These are phyloP conservation scores for Leptura quadrifasciata DNA, from an alignment of 2,888 invertebrate species.

Conservation along the genomic window DNA sequence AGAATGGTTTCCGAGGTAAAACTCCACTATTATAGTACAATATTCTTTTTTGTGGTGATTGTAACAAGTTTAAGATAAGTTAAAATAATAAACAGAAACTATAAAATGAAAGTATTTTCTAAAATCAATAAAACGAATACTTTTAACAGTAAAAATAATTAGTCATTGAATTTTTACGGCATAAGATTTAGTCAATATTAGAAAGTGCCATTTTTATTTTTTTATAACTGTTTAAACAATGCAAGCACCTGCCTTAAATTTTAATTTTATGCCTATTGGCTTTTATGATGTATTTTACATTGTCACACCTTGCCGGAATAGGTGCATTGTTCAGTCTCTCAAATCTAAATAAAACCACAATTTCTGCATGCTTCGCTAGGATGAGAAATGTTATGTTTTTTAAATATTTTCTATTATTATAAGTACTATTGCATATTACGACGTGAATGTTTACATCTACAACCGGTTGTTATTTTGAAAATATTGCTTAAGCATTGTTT, in stretches of 20 bases:
- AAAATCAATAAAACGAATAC: background rate
- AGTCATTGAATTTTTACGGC: background rate
- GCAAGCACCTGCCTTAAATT: background rate
- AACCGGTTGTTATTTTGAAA: background rate
- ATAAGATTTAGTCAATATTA: background rate
- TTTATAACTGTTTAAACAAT: background rate
- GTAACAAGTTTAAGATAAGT: too few relatives aligned
- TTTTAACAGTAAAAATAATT: background rate
- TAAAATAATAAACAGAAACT: too few relatives aligned
- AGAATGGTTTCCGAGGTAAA: too few relatives aligned
- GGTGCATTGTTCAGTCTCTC: background rate
- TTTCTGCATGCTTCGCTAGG: background rate
- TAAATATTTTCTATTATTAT: background rate
- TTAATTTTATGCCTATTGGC: conserved; percentile 3
- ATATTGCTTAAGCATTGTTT: too few relatives aligned
- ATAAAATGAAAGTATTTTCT: too few relatives aligned
- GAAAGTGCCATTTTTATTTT: background rate
- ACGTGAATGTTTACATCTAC: background rate
- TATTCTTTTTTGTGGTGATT: too few relatives aligned
- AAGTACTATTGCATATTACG: background rate
- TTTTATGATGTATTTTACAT: background rate
- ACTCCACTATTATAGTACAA: too few relatives aligned
- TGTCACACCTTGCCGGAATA: background rate
- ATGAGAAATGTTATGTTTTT: background rate
- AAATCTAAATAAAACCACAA: background rate